phyloP scores from a whole-genome alignment of 2,888 invertebrate genomes.

The Phytoseiulus persimilis region DNA sequence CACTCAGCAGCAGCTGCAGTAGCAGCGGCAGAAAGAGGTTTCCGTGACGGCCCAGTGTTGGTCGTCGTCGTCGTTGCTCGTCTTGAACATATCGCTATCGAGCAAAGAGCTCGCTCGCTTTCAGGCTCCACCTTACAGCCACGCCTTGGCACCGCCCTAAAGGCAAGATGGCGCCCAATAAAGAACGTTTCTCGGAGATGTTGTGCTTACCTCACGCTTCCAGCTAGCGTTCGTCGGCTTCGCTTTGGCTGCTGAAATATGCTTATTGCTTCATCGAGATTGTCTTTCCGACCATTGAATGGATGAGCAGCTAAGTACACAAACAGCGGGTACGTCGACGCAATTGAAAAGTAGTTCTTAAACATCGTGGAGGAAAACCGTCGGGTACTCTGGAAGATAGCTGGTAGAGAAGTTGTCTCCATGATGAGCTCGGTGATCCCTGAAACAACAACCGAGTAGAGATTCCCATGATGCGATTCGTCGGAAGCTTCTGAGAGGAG shows the following conservation, averaged over 20 bases:
- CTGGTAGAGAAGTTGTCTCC: no score
- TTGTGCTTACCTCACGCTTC: neutral
- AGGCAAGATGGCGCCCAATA: slow-evolving; percentile 26
- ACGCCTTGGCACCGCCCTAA: slow-evolving; percentile 28
- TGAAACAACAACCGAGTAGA: no score
- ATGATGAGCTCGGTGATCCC: no score
- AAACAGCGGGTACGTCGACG: neutral
- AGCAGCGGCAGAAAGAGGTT: neutral
- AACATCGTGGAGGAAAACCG: no score
- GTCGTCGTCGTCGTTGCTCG: neutral
- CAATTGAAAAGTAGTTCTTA: neutral
- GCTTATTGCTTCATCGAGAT: neutral
- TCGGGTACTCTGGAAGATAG: no score
- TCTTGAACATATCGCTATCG: neutral
- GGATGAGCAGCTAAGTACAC: neutral
- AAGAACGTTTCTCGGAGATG: neutral
- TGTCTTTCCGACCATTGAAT: neutral
- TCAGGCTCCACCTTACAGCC: slow-evolving; percentile 9
- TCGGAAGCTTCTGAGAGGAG: no score
- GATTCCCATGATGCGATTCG: no score
- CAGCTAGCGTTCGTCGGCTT: neutral
- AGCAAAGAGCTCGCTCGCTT: neutral
- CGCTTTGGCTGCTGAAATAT: slow-evolving; percentile 13
- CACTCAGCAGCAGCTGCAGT: neutral
- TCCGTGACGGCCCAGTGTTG: neutral